Evolutionary conservation across 53 echinoderm and acorn worm species (phyloP).

Genomic region (Hippasteria phrygiana): DNA sequence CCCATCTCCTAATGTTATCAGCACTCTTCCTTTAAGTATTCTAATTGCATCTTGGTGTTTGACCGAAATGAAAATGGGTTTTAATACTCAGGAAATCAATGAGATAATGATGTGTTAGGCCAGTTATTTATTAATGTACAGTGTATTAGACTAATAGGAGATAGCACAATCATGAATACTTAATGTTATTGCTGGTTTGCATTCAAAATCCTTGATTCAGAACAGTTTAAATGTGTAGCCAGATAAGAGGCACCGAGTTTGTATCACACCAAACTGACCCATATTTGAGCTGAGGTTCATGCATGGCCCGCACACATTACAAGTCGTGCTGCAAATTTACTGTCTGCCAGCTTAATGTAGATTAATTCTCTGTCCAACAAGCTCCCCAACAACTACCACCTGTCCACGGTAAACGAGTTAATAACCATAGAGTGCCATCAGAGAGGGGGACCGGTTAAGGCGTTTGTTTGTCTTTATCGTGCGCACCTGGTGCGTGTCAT

Average conservation of each 20-base stretch:
- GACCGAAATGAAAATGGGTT: too few species aligned
- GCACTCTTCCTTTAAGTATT: too few species aligned
- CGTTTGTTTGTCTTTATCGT: not conserved
- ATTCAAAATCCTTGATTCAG: too few species aligned
- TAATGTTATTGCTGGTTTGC: too few species aligned
- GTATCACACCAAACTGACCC: constrained; percentile 22
- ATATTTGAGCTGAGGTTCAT: constrained; percentile 30
- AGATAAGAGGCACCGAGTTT: not conserved
- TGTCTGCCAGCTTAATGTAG: constrained; percentile 43
- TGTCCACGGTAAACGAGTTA: constrained; percentile 41
- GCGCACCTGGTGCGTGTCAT: not conserved
- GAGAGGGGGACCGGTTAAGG: constrained; percentile 26
- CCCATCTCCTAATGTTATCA: too few species aligned
- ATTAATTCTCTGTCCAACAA: constrained; percentile 31
- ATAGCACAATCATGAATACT: too few species aligned
- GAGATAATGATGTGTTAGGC: too few species aligned
- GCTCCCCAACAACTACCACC: constrained; percentile 20
- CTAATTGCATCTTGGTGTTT: too few species aligned
- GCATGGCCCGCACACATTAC: constrained; percentile 2
- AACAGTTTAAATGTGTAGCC: not conserved
- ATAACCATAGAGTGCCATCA: constrained; percentile 46
- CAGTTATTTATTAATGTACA: too few species aligned
- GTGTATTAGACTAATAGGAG: too few species aligned
- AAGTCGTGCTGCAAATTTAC: constrained; percentile 33
- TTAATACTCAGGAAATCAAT: too few species aligned